Conservation (phyloP, 2,797 vertebrate species). For the Phrynocephalus vlangalii region DNA sequence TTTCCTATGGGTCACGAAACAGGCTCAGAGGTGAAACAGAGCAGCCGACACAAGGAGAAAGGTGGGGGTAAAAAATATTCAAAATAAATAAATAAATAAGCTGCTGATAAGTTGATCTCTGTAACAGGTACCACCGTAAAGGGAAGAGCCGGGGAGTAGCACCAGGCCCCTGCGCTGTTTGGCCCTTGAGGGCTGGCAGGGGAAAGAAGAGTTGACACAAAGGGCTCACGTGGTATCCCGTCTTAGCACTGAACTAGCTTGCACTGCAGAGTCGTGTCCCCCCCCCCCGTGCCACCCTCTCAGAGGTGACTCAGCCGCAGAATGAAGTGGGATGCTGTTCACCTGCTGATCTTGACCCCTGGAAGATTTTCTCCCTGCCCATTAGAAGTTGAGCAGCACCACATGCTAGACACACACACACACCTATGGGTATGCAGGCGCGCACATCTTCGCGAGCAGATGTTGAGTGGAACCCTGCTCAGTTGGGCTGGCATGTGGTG, state of each 20-base stretch:
- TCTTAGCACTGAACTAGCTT: too few species aligned
- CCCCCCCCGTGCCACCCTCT: too few species aligned
- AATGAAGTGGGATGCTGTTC: background rate
- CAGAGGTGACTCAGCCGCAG: background rate
- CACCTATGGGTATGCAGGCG: background rate
- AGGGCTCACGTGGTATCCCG: too few species aligned
- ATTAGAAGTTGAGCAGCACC: background rate
- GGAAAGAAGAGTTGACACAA: background rate
- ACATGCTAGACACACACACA: background rate
- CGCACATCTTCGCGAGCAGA: background rate
- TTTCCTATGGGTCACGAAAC: background rate
- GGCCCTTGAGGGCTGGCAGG: background rate
- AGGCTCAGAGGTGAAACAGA: background rate
- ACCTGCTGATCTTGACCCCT: background rate
- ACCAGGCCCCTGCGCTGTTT: background rate
- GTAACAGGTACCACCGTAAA: too few species aligned
- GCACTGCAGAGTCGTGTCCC: too few species aligned
- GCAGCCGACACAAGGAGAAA: background rate
- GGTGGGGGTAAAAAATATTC: too few species aligned
- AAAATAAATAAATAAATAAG: too few species aligned
- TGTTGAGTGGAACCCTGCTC: too few species aligned
- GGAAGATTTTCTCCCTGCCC: background rate
- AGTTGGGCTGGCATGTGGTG: accelerated
- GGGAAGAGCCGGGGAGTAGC: background rate
- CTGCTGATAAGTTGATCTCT: background rate